phyloP scores from a whole-genome alignment of 1,140 invertebrate genomes.

The Drosophila sp. region DNA sequence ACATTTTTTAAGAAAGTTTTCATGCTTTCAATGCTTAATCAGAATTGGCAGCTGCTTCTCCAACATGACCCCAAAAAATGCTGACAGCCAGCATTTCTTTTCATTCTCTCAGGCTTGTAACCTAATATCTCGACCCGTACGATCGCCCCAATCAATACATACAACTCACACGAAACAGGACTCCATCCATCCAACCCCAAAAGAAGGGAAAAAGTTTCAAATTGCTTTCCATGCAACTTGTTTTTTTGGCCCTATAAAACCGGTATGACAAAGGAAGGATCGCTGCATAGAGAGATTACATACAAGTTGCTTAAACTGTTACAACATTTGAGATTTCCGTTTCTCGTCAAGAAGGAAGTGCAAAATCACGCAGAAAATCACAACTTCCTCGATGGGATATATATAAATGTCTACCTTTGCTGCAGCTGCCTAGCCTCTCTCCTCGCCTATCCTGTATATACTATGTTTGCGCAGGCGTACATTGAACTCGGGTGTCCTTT shows the following conservation, averaged over 20 bases:
- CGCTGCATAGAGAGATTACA: conserved; percentile 59
- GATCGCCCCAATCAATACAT: conserved; percentile 39
- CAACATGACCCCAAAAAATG: conserved; percentile 37
- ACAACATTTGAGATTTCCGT: conserved; percentile 72
- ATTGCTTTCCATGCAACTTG: conserved; percentile 63
- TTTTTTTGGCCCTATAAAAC: conserved; percentile 45
- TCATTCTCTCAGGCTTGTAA: conserved; percentile 54
- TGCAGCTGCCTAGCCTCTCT: conserved; percentile 52
- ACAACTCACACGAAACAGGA: conserved; percentile 36
- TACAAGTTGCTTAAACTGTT: conserved; percentile 58
- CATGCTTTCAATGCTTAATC: background rate
- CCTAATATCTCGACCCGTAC: conserved; percentile 55
- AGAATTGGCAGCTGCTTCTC: conserved; percentile 20
- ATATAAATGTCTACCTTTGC: background rate
- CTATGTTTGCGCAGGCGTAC: conserved; percentile 74
- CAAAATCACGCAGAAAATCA: conserved; percentile 66
- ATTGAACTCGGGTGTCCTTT: conserved; percentile 62
- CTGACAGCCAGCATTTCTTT: conserved; percentile 32
- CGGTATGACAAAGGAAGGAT: conserved; percentile 43
- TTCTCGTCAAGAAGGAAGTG: conserved; percentile 61
- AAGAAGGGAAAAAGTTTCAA: conserved; percentile 57
- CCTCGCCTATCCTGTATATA: conserved; percentile 25
- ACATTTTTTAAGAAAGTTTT: background rate
- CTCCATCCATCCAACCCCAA: conserved; percentile 49
- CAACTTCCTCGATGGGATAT: conserved; percentile 39